Base-by-base conservation (phyloP, 2,888 invertebrate genomes). In the Deilephila elpenor region DNA sequence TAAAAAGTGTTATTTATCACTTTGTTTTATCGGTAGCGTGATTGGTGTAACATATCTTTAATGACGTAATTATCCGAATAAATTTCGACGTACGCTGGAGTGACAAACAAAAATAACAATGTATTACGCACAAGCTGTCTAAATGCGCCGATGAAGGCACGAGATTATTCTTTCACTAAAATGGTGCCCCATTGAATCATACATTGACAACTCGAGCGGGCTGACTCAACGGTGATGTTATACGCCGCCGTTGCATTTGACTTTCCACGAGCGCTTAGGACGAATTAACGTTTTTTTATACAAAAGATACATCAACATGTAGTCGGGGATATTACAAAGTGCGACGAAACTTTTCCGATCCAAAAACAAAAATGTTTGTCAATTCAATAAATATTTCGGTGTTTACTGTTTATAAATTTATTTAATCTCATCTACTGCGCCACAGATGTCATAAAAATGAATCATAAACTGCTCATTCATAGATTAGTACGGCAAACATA, bases 141-240 rank as follows among this genome's bases (percentile, higher is more conserved):
- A 84, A 83, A 82, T 84, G 78, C 51, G 78, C 78, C 78, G 82
- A 84, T 85, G 86, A 83, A 78, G 76, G 73, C 72, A 73, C 72
- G 70, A 73, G 75, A 44, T 29, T 61, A 73, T 70, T 82, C 82
- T 86, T 84, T 84, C 82, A 76, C 82, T 80, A 83, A 84, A 84
- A 81, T 82, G 80, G 78, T 80, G 75, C 74, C 77, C 80, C 82
- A 83, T 84, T 87, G 88, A 87, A 86, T 88, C 88, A 89, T 78
- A 73, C 79, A 78, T 79, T 81, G 84, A 82, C 81, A 80, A 79
- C 78, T 78, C 74, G 76, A 80, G 82, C 80, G 80, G 75, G 79
- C 17, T 88, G 88, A 89, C 77, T 88, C 88, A 89, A 77, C 76
- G 77, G 81, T 75, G 75, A 74, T 78, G 76, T 78, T 80, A 81